phyloP scores from a whole-genome alignment of 2,797 vertebrate genomes.

The Merluccius polli region DNA sequence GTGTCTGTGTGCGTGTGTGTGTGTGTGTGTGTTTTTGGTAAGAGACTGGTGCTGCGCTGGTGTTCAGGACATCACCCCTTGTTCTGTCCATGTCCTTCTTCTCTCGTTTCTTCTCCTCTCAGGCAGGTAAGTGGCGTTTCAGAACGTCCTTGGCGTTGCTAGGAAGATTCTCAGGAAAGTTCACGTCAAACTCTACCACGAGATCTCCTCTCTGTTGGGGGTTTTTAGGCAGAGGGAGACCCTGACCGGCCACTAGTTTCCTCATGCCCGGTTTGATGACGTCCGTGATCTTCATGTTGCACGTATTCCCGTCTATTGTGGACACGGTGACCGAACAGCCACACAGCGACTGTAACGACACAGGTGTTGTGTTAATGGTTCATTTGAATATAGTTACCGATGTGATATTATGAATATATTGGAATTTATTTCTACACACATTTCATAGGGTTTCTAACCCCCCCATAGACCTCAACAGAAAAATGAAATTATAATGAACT shows the following conservation, averaged over 20 bases:
- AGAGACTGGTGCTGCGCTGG: slow-evolving; percentile 19
- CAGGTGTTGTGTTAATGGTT: background rate
- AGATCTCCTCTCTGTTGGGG: slow-evolving; percentile 94
- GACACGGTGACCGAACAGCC: slow-evolving; percentile 95
- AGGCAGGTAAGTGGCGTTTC: slow-evolving; percentile 92
- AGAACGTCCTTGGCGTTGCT: slow-evolving; percentile 93
- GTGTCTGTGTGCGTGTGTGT: slow-evolving; percentile 15
- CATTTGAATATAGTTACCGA: background rate
- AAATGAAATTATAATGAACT: background rate
- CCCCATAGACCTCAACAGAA: background rate
- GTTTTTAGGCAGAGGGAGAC: slow-evolving; percentile 94
- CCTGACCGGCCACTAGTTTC: slow-evolving; percentile 91
- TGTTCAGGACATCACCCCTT: slow-evolving; percentile 23
- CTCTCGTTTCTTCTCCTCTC: slow-evolving; percentile 43
- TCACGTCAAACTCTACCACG: slow-evolving; percentile 96
- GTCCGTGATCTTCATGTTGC: slow-evolving; percentile 95
- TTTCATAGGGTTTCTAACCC: background rate
- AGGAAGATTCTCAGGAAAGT: slow-evolving; percentile 91
- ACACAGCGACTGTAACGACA: slow-evolving; percentile 85
- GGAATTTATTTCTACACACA: background rate
- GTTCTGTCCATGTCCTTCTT: slow-evolving; percentile 45
- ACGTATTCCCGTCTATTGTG: slow-evolving; percentile 92
- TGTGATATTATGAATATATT: background rate
- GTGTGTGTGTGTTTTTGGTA: slow-evolving; percentile 13
- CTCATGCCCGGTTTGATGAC: slow-evolving; percentile 97